These are phyloP conservation scores for Cabera pusaria DNA, from an alignment of 2,888 invertebrate species.

Conservation along the genomic window DNA sequence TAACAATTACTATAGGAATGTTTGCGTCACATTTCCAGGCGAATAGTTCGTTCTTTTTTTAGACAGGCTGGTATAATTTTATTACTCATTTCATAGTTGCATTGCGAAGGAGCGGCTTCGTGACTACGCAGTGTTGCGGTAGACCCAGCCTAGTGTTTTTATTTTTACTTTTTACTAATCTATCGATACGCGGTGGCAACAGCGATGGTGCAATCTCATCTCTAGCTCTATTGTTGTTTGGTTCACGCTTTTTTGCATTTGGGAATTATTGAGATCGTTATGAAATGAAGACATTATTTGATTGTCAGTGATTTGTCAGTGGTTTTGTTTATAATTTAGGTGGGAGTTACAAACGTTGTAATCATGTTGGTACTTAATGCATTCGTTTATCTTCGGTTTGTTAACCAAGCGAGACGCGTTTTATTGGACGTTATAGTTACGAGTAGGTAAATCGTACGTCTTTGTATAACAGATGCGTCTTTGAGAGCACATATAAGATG, in stretches of 20 bases:
- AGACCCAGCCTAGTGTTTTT: slow-evolving; percentile 38
- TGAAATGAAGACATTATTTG: slow-evolving; percentile 34
- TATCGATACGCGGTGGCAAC: slow-evolving; percentile 54
- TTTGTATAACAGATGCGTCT: too few species aligned
- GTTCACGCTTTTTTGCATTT: slow-evolving; percentile 47
- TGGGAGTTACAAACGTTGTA: slow-evolving; percentile 11
- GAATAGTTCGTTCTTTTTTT: slow-evolving; percentile 35
- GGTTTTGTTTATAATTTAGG: slow-evolving; percentile 10
- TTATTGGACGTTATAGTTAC: slow-evolving; percentile 45
- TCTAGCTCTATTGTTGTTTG: slow-evolving; percentile 48
- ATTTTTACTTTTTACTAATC: slow-evolving; percentile 45
- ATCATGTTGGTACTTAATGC: slow-evolving; percentile 1
- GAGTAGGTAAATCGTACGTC: too few species aligned
- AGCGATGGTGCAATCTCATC: slow-evolving; percentile 42
- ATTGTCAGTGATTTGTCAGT: slow-evolving; percentile 13
- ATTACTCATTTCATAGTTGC: slow-evolving; percentile 44
- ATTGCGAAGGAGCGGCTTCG: slow-evolving; percentile 49
- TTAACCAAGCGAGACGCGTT: slow-evolving; percentile 47
- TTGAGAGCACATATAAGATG: too few species aligned
- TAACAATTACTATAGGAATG: slow-evolving; percentile 25
- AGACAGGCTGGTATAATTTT: slow-evolving; percentile 38
- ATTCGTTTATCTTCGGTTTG: slow-evolving; percentile 38
- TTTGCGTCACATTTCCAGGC: slow-evolving; percentile 33
- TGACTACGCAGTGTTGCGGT: slow-evolving; percentile 52
- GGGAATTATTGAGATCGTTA: slow-evolving; percentile 33